Evolutionary conservation across 2,113 vertebrate genomes (phyloP).

Genomic region (Neoarius graeffei): DNA sequence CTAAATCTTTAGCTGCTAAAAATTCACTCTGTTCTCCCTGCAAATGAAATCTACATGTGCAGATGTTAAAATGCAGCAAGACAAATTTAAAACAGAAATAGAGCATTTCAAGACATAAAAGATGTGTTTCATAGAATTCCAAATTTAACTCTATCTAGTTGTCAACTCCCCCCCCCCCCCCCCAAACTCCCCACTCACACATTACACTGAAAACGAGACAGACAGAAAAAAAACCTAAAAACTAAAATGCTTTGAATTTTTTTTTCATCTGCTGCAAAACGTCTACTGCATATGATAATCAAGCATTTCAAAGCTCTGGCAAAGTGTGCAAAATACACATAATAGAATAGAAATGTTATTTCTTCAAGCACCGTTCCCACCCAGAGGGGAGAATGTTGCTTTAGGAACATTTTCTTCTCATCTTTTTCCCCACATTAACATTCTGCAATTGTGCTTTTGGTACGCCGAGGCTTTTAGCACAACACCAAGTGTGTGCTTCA

Average conservation of each 20-base stretch:
- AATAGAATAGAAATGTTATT: background rate
- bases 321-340: background rate
- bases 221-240: background rate
- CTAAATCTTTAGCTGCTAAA: background rate
- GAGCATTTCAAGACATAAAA: background rate
- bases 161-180: background rate
- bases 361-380: background rate
- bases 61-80: background rate
- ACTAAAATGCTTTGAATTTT: background rate
- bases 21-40: background rate
- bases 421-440: conserved; percentile 17
- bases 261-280: background rate
- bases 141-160: background rate
- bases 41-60: background rate
- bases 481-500: background rate
- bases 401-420: background rate
- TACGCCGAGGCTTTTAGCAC: background rate
- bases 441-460: conserved; percentile 5
- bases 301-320: background rate
- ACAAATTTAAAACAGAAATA: background rate
- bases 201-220: background rate
- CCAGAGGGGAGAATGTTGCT: background rate
- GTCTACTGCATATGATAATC: background rate
- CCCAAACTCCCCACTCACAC: background rate
- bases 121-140: background rate